phyloP scores from a whole-genome alignment of 2,888 invertebrate species.

The Sipunculus nudus region DNA sequence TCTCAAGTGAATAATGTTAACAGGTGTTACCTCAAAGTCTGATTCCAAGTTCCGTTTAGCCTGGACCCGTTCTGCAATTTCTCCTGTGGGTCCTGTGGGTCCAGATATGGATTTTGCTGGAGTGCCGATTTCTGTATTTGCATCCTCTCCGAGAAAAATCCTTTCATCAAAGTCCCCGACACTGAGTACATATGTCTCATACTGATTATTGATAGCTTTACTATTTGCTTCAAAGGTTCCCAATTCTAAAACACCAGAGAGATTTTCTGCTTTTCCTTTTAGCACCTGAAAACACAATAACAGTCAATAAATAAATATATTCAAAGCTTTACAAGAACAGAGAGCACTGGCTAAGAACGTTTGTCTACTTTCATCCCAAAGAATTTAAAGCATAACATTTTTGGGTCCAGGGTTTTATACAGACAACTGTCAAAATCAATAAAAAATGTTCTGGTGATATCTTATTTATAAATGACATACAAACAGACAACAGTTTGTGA shows the following conservation, averaged over 20 bases:
- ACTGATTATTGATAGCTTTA: slow-evolving; percentile 64
- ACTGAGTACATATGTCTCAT: slow-evolving; percentile 89
- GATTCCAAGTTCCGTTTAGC: slow-evolving; percentile 59
- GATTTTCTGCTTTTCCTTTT: slow-evolving; percentile 76
- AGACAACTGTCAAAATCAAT: no score
- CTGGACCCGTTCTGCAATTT: slow-evolving; percentile 58
- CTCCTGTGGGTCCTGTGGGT: slow-evolving; percentile 43
- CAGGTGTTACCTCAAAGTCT: slow-evolving; percentile 61
- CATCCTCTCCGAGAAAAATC: slow-evolving; percentile 85
- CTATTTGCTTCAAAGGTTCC: slow-evolving; percentile 83
- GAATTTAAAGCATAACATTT: no score
- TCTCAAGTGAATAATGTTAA: no score
- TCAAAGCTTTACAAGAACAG: no score
- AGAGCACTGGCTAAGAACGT: no score
- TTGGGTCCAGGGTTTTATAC: no score
- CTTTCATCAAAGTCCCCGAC: slow-evolving; percentile 96
- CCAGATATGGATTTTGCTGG: slow-evolving; percentile 56
- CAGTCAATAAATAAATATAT: no score
- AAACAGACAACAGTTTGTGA: no score
- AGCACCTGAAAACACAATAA: slow-evolving; percentile 71
- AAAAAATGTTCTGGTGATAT: no score
- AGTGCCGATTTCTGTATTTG: slow-evolving; percentile 72
- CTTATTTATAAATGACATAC: no score
- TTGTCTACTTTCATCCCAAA: no score
- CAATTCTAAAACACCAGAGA: slow-evolving; percentile 81